Evolutionary conservation across 2,113 vertebrate species (phyloP).

Genomic region (Monopterus albus): DNA sequence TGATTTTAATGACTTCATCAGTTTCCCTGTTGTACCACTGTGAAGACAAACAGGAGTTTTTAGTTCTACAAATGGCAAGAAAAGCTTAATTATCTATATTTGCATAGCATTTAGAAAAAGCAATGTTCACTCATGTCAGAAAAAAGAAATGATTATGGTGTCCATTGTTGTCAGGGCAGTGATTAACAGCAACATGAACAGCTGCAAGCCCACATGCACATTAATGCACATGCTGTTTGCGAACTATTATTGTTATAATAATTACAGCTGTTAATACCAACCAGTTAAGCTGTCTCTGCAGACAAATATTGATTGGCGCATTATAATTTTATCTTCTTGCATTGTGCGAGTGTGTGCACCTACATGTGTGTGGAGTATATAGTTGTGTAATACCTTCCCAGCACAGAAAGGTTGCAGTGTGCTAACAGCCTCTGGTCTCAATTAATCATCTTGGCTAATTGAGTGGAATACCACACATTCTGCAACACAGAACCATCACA

Average conservation of each 20-base stretch:
- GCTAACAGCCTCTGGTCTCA: constrained; percentile 13
- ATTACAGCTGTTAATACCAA: constrained; percentile 7
- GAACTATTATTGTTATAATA: constrained; percentile 14
- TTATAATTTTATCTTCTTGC: background rate
- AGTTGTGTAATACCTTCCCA: constrained; percentile 4
- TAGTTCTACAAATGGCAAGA: too few relatives aligned
- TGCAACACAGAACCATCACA: background rate
- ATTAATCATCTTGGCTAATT: constrained; percentile 26
- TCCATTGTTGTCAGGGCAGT: background rate
- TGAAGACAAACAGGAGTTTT: too few relatives aligned
- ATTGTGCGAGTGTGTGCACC: background rate
- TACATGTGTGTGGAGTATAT: background rate
- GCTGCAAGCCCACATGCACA: background rate
- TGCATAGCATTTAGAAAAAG: background rate
- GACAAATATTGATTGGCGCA: background rate
- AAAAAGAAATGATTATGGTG: background rate
- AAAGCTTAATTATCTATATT: too few relatives aligned
- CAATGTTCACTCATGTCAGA: background rate
- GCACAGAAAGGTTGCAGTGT: constrained; percentile 2
- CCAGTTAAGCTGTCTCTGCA: background rate
- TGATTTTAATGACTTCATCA: too few relatives aligned
- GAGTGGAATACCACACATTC: constrained; percentile 4
- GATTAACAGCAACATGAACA: background rate
- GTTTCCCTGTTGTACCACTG: too few relatives aligned
- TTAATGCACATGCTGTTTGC: background rate